A percentile compares a stretch with the other conserved stretches of the same genome.
Evolutionary conservation across 2,888 invertebrate genomes (phyloP).

Genomic region (Panopea generosa): DNA sequence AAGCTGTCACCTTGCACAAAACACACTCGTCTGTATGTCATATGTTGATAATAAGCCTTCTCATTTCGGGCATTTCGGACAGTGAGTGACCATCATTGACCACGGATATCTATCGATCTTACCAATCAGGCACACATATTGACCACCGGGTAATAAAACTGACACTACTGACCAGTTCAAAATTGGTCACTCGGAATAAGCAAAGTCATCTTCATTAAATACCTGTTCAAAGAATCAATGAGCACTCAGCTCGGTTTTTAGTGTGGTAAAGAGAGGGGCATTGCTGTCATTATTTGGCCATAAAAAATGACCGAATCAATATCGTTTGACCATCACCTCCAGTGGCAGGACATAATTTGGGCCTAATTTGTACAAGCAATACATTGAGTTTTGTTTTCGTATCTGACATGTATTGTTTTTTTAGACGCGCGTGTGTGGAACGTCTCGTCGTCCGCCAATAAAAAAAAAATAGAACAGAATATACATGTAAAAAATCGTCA

Average conservation of each 20-base stretch:
- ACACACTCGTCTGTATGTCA: constrained; percentile 6
- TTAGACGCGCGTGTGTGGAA: too few species aligned
- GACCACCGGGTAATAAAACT: constrained; percentile 34
- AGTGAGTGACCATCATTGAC: too few species aligned
- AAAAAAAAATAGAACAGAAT: too few species aligned
- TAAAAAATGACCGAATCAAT: constrained; percentile 43
- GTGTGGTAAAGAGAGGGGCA: constrained; percentile 17
- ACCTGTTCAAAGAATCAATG: constrained; percentile 10
- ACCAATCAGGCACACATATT: constrained; percentile 29
- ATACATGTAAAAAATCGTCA: too few species aligned
- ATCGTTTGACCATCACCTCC: constrained; percentile 24
- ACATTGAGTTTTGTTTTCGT: too few species aligned
- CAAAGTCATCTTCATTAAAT: not conserved
- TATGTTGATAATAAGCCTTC: constrained; percentile 10
- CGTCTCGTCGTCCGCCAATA: too few species aligned
- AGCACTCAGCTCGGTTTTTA: constrained; percentile 15
- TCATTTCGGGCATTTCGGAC: too few species aligned
- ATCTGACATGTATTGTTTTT: too few species aligned
- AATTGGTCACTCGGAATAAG: not conserved
- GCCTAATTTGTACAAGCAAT: too few species aligned
- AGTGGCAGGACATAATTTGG: too few species aligned
- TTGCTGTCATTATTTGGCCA: constrained; percentile 36
- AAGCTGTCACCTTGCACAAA: not conserved
- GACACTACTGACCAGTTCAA: constrained; percentile 33
- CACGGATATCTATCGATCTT: constrained; percentile 23